A percentile compares a stretch with the other conserved stretches of the same genome.
Conservation (phyloP, 2,797 vertebrate species). For the Oreochromis mossambicus region DNA sequence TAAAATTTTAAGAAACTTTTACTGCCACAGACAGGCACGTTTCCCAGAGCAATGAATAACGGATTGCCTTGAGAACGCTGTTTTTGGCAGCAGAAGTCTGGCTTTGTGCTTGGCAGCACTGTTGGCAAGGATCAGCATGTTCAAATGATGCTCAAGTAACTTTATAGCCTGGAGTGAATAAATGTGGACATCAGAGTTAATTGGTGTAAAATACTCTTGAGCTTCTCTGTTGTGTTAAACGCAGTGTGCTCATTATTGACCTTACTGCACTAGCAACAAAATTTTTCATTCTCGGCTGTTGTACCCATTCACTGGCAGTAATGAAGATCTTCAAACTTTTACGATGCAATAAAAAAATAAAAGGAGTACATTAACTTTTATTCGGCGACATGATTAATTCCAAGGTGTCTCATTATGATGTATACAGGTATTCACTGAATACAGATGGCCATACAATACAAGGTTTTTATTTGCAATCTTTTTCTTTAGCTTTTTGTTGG, state of each 20-base stretch:
- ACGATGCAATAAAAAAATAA: neutral
- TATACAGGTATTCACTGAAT: neutral
- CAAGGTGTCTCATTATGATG: neutral
- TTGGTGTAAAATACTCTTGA: conserved; percentile 4
- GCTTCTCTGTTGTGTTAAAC: neutral
- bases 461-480: neutral
- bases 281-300: neutral
- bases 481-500: neutral
- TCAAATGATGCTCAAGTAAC: conserved; percentile 26
- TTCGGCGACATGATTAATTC: neutral
- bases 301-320: neutral
- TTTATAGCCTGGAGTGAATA: conserved; percentile 5
- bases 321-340: neutral
- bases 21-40: neutral
- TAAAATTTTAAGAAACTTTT: neutral
- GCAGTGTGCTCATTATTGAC: neutral
- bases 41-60: conserved; percentile 26
- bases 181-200: conserved; percentile 13
- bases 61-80: conserved; percentile 19
- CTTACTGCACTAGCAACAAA: neutral
- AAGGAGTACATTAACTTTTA: neutral
- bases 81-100: conserved; percentile 28
- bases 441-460: neutral
- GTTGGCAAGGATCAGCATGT: conserved; percentile 9
- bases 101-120: conserved; percentile 9